Evolutionary conservation across 2,888 invertebrate species (phyloP).

Genomic region (Argyresthia goedartella): DNA sequence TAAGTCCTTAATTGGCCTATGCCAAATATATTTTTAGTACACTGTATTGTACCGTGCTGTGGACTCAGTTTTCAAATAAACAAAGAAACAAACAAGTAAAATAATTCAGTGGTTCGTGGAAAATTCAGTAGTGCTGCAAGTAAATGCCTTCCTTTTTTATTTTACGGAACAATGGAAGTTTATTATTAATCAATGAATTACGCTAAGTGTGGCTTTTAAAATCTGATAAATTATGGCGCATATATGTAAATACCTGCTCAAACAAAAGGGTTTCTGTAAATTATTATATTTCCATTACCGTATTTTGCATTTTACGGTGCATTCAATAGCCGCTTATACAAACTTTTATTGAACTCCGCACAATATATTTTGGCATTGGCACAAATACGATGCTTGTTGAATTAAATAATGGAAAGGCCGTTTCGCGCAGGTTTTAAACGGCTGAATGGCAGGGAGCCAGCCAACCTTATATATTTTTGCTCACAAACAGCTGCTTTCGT

Average conservation of each 20-base stretch:
- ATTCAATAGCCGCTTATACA: not conserved
- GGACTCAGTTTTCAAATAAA: no score
- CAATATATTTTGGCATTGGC: slow-evolving; percentile 51
- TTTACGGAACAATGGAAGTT: no score
- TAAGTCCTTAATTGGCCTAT: no score
- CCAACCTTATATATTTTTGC: slow-evolving; percentile 6
- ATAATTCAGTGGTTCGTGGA: no score
- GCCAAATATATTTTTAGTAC: no score
- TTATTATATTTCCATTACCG: not conserved
- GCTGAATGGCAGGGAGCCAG: slow-evolving; percentile 49
- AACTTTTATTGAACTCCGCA: slow-evolving; percentile 26
- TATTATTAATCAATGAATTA: no score
- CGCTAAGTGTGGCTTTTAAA: no score
- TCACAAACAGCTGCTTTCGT: not conserved
- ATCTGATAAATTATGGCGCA: not conserved
- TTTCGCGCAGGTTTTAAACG: slow-evolving; percentile 54
- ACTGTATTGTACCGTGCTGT: no score
- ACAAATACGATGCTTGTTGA: slow-evolving; percentile 56
- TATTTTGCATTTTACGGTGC: not conserved
- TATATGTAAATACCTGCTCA: not conserved
- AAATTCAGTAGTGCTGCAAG: no score
- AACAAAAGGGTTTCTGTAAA: not conserved
- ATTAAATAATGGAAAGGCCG: slow-evolving; percentile 59
- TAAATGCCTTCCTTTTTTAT: no score
- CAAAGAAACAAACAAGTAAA: no score